These are phyloP conservation scores for Sitta carolinensis DNA, from an alignment of 2,797 vertebrate genomes.

Conservation along the genomic window DNA sequence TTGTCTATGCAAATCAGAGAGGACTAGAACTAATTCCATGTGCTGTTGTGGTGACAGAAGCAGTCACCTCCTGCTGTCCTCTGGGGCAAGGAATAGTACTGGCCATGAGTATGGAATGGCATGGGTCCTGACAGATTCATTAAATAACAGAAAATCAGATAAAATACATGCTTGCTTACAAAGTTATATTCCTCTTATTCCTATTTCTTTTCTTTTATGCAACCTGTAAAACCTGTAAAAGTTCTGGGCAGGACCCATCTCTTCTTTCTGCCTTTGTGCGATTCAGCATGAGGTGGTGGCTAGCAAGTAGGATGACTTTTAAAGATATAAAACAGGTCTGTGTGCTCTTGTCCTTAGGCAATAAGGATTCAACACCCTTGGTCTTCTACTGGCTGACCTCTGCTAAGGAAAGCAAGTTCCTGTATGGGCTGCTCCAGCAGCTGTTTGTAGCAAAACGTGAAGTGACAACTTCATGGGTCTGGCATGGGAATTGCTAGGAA, in stretches of 20 bases:
- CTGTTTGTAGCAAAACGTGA: background rate
- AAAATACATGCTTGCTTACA: background rate
- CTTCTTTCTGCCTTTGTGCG: background rate
- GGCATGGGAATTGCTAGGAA: background rate
- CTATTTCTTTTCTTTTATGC: background rate
- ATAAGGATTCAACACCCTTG: background rate
- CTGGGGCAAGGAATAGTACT: background rate
- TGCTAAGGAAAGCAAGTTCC: constrained; percentile 5
- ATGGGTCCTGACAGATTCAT: background rate
- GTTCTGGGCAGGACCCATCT: background rate
- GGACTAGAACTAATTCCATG: background rate
- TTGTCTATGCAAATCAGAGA: background rate
- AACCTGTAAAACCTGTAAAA: background rate
- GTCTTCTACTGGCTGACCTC: background rate
- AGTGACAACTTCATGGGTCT: background rate
- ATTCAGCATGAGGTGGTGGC: background rate
- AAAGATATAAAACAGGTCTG: background rate
- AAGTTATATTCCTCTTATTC: background rate
- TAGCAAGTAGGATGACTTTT: background rate
- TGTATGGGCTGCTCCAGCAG: background rate
- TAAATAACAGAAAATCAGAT: background rate
- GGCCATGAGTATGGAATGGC: background rate
- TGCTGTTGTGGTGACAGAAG: background rate
- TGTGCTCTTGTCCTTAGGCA: background rate
- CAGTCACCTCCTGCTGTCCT: background rate